These are phyloP conservation scores for Microtus montanus DNA, from an alignment of 2,113 vertebrate species.

Conservation along the genomic window DNA sequence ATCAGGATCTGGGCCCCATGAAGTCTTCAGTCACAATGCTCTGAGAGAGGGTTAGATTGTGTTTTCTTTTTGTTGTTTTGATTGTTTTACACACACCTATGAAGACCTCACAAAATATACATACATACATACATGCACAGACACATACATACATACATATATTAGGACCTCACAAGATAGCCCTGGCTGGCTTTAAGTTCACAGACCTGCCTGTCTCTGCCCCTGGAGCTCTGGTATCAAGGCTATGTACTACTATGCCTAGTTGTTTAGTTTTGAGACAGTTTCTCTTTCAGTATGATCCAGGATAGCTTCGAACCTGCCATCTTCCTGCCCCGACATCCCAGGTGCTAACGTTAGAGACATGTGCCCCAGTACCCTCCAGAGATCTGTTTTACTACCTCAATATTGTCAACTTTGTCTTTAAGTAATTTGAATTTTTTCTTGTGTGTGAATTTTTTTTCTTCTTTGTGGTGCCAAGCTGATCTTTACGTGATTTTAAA, in stretches of 20 bases:
- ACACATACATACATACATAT: background rate
- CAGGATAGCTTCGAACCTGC: background rate
- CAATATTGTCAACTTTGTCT: background rate
- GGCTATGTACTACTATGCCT: fast-evolving
- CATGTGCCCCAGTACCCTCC: background rate
- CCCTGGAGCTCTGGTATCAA: background rate
- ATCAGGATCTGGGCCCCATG: background rate
- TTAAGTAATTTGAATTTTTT: background rate
- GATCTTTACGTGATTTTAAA: background rate
- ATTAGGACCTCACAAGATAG: background rate
- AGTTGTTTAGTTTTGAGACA: background rate
- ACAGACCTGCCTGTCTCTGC: background rate
- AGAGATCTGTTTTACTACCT: background rate
- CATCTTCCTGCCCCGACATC: background rate
- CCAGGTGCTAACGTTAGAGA: background rate
- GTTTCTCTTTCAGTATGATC: background rate
- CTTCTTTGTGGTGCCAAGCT: background rate
- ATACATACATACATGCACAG: background rate
- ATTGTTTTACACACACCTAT: background rate
- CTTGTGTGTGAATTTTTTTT: background rate
- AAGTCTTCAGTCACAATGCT: fast-evolving
- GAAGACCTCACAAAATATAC: too few species aligned
- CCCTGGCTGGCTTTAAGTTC: background rate
- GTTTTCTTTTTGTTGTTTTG: background rate
- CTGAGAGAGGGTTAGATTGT: background rate